Evolutionary conservation across 2,888 invertebrate species (phyloP), one percentile per base, ranked within the genome.

Genomic region (Asteroscopus sphinx): DNA sequence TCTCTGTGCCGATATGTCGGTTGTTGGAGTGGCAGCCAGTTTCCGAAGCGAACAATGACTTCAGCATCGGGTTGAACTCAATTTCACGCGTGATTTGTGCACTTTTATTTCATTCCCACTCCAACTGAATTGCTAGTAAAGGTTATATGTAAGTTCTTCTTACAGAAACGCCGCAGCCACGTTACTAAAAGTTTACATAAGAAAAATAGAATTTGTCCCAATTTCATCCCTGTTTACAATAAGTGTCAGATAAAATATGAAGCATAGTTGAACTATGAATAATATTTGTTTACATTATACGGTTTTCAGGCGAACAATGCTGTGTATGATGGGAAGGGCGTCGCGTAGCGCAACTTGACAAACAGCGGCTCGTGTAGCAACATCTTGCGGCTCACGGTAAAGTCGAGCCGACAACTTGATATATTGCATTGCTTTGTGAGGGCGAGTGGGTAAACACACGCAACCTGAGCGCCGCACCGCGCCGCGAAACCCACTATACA

Each of bases 31-130:
- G 85, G 84, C 86, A 83, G 81, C 73, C 76, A 79, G 77, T 82
- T 83, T 78, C 80, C 82, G 81, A 79, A 78, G 72, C 85, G 84
- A 82, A 88, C 89, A 89, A 88, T 88, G 86, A 86, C 87, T 88
- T 85, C 80, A 83, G 84, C 80, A 68, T 61, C 79, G 86, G 87
- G 78, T 87, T 87, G 87, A 92, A 92, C 86, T 91, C 92, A 91
- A 93, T 93, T 93, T 93, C 92, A 93, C 92, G 93, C 91, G 90
- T 92, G 91, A 92, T 93, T 92, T 92, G 87, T 88, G 83, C 83
- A 86, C 85, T 90, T 90, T 92, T 90, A 91, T 91, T 91, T 90
- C 87, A 87, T 91, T 92, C 84, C 86, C 84, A 89, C 83, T 85
- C 73, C 73, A 71, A 77, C 72, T 79, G 79, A 82, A 84, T 79